These are phyloP conservation scores for Oenanthe melanoleuca DNA, from an alignment of 2,113 vertebrate genomes.

Conservation along the genomic window DNA sequence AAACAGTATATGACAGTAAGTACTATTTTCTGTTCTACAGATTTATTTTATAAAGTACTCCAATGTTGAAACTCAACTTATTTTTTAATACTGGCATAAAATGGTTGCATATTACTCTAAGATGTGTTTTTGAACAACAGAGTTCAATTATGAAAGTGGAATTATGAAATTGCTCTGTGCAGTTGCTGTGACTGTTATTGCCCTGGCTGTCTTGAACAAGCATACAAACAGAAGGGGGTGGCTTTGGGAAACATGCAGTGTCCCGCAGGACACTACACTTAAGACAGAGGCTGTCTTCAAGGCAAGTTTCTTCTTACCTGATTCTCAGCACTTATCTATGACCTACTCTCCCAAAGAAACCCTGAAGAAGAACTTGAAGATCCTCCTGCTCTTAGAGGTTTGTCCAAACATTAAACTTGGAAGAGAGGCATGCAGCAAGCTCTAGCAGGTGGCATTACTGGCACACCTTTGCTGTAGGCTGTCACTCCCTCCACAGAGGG, in stretches of 20 bases:
- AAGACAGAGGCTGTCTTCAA: neutral
- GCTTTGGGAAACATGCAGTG: neutral
- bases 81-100: neutral
- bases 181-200: neutral
- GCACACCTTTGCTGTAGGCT: neutral
- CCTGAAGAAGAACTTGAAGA: neutral
- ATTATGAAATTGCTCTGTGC: neutral
- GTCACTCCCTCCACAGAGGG: neutral
- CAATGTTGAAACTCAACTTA: neutral
- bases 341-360: neutral
- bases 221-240: neutral
- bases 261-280: neutral
- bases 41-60: neutral
- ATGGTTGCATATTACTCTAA: neutral
- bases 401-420: neutral
- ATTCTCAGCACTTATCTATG: neutral
- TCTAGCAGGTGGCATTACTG: neutral
- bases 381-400: neutral
- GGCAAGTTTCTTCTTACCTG: neutral
- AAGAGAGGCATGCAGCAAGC: neutral
- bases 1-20: slow-evolving; percentile 86
- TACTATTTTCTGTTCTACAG: neutral
- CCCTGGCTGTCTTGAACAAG: neutral
- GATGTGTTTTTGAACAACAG: neutral
- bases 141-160: neutral